Evolutionary conservation across 2,113 vertebrate genomes (phyloP).

Genomic region (Tinamus guttatus): DNA sequence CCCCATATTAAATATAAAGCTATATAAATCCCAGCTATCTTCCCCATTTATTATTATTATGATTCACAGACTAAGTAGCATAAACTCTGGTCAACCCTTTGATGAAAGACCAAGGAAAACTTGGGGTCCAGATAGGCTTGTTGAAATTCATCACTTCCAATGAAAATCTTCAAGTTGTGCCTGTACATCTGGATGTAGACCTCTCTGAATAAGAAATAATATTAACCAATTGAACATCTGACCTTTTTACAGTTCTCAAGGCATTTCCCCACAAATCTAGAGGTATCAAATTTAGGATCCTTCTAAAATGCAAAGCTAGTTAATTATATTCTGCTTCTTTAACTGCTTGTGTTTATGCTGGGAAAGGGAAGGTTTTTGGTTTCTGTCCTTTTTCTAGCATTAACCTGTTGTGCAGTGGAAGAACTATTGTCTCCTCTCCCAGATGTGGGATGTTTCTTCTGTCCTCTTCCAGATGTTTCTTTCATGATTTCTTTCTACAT

Average conservation of each 20-base stretch:
- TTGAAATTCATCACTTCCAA: slow-evolving; percentile 18
- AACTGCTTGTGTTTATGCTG: neutral
- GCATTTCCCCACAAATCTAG: neutral
- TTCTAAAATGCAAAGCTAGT: neutral
- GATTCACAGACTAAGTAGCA: neutral
- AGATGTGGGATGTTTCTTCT: neutral
- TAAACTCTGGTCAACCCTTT: neutral
- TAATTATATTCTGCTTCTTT: neutral
- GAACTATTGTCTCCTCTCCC: neutral
- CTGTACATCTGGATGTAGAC: neutral
- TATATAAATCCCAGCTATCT: slow-evolving; percentile 26
- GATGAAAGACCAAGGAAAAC: slow-evolving; percentile 8
- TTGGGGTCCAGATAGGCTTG: neutral
- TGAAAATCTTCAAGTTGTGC: neutral
- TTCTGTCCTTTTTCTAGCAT: neutral
- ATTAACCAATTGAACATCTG: neutral
- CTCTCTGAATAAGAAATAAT: neutral
- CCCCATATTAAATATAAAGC: slow-evolving; percentile 29
- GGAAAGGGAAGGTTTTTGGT: neutral
- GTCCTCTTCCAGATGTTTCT: neutral
- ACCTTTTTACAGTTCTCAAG: neutral
- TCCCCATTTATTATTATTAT: neutral
- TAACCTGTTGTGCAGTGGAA: neutral
- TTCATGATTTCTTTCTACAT: neutral
- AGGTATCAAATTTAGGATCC: neutral